These are phyloP conservation scores for Aphaenogaster ashmeadi DNA, from an alignment of 1,140 invertebrate species.

Conservation along the genomic window DNA sequence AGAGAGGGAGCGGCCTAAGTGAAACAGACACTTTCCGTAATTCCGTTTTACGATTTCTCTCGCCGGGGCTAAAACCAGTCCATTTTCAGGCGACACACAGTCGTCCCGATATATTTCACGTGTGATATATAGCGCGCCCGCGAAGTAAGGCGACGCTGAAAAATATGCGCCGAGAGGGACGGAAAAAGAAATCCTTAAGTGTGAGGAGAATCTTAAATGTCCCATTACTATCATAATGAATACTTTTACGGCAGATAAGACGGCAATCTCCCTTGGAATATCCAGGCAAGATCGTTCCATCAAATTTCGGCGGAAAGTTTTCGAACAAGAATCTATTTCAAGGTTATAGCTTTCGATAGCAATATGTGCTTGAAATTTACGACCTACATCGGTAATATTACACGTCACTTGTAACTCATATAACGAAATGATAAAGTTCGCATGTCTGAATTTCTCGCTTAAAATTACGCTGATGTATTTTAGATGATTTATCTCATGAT, in stretches of 20 bases:
- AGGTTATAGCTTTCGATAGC: constrained; percentile 29
- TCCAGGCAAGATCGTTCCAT: not conserved
- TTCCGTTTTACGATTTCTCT: not conserved
- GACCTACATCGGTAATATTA: not conserved
- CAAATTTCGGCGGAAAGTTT: constrained; percentile 4
- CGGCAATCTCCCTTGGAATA: not conserved
- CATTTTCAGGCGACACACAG: not conserved
- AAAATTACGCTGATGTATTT: not conserved
- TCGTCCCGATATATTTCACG: not conserved
- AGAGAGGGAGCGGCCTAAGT: not conserved
- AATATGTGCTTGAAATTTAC: constrained; percentile 12
- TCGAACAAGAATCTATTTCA: constrained; percentile 8
- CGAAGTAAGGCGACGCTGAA: constrained; percentile 25
- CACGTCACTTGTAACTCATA: not conserved
- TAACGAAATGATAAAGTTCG: not conserved
- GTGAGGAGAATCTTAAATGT: constrained; percentile 3
- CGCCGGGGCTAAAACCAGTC: not conserved
- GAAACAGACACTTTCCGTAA: not conserved
- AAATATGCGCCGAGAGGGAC: not conserved
- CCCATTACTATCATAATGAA: constrained; percentile 19
- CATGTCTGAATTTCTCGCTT: not conserved
- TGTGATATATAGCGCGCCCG: not conserved
- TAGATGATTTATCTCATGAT: not conserved
- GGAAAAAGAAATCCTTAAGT: not conserved
- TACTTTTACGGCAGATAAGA: constrained; percentile 10